Evolutionary conservation across 2,113 vertebrate species (phyloP), one percentile per base, ranked within the genome.

Genomic region (Cygnus atratus): DNA sequence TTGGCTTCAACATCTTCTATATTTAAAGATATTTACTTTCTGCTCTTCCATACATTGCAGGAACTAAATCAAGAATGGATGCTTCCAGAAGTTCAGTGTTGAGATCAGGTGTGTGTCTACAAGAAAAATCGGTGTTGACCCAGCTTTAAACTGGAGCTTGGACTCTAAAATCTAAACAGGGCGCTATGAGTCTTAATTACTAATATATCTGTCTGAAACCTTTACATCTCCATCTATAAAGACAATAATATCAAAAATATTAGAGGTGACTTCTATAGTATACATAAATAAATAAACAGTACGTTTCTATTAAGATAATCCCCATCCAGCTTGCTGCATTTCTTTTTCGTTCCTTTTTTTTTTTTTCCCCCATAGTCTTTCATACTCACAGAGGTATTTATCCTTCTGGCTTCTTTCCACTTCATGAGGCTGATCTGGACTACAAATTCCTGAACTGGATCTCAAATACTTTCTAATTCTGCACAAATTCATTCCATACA

Each of bases 321-420:
- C 58, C 35, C 3, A 14, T 5, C 1, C n/a, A 66, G 6, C 22
- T 72, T 81, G 22, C 2, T 62, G 4, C 8, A 65, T 82, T 59
- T 35, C 3, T 22, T 28, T 7, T 5, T 43, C 26, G 52, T 78
- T 10, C 6, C 3, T 1, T 11, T 44, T 63, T 35, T 35, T 29
- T 6, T 3, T 3, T 2, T 6, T 3, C 10, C 39, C 39, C 21
- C 31, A 1, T 7, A 44, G 1, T 33, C 35, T 41, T 80, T 63
- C 13, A 1, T 39, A 29, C 5, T 54, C 3, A 4, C 7, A 55
- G 26, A 85, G 10, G 6, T 65, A 61, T 61, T 57, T 90, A 5
- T 44, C n/a, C 31, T 93, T 75, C 52, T 68, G 21, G 9, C 33
- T 85, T 65, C 54, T 61, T 66, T 82, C 20, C 15, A 26, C 35